Base-by-base conservation (phyloP, 2,113 vertebrate genomes). In the Chamaea fasciata region DNA sequence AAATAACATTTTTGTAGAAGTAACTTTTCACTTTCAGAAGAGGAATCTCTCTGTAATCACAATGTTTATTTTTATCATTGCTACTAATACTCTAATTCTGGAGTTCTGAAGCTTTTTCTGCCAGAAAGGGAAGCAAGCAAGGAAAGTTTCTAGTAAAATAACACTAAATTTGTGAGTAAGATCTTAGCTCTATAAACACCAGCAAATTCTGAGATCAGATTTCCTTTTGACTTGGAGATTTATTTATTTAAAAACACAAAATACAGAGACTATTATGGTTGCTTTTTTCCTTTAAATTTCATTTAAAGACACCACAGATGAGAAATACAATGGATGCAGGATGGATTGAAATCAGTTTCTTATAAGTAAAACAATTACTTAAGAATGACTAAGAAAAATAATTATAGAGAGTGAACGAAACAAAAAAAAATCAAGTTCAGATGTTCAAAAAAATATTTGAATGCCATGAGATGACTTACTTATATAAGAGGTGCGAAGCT, bases 401-500 rank as follows among this genome's bases (percentile, higher is more conserved):
- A 27, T 91, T 53, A 87, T 8, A 65, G 64, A 64, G 53, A 79
- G 17, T 41, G 53, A 90, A 77, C 13, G 83, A 52, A 52, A 84
- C 1, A 76, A 73, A 59, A 85, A 84, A 84, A 94, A 94, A 90
- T 28, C 37, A 93, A 94, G 67, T 91, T 78, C 39, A 87, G 90
- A 95, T 73, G 89, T 56, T 70, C 3, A 67, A 95, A 95, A 95
- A 93, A 80, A 79, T 55, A 77, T 60, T 84, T 94, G 64, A 92
- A 41, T 95, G 92, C 63, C 50, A 95, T 93, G 95, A 97, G 92
- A 96, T 96, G 95, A 99, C 99, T 99, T 99, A 99, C 99, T 98
- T 97, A 99, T 96, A 97, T 98, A 97, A 98, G 98, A 99, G 92
- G 98, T 98, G 95, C 95, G 98, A 75, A 98, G 98, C 89, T 98